Percentiles rank a stretch among this genome's conserved stretches.
Evolutionary conservation across 2,888 invertebrate species (phyloP).

Genomic region (Drosophila nr. medialis): DNA sequence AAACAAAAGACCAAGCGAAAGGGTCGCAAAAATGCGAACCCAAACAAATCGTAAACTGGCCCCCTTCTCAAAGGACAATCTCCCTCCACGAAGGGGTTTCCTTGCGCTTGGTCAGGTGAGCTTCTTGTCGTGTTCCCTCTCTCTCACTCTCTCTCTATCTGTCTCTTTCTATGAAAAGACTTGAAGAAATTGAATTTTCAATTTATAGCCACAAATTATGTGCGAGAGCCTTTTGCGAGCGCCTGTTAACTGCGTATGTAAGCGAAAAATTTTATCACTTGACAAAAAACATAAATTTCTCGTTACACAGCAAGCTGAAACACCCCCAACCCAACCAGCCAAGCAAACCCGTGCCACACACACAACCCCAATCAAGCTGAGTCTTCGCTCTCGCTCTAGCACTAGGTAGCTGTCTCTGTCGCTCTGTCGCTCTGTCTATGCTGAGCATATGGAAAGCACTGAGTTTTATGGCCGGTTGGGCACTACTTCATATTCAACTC

Average conservation of each 20-base stretch:
- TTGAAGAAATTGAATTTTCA: conserved; percentile 81
- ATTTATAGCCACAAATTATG: conserved; percentile 80
- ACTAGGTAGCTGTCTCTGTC: not conserved
- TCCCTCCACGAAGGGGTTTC: not conserved
- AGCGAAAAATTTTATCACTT: conserved; percentile 82
- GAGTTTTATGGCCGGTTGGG: conserved; percentile 63
- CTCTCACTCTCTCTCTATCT: not conserved
- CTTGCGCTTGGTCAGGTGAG: conserved; percentile 41
- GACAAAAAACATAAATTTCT: conserved; percentile 81
- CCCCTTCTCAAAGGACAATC: not conserved
- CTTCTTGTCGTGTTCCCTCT: not conserved
- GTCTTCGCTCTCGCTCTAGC: not conserved
- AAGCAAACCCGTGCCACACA: not conserved
- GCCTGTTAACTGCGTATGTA: conserved; percentile 74
- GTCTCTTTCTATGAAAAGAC: conserved; percentile 16
- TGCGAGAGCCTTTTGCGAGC: conserved; percentile 28
- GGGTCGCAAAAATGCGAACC: conserved; percentile 56
- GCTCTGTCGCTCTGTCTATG: conserved; percentile 5
- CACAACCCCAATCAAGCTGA: conserved; percentile 37
- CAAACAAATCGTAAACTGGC: conserved; percentile 74
- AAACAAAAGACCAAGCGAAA: conserved; percentile 42
- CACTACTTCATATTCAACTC: conserved; percentile 81
- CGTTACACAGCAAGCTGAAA: conserved; percentile 42
- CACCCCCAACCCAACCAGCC: conserved; percentile 2
- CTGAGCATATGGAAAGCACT: conserved; percentile 50